Evolutionary conservation across 2,888 invertebrate species (phyloP).

Genomic region (Apamea monoglypha): DNA sequence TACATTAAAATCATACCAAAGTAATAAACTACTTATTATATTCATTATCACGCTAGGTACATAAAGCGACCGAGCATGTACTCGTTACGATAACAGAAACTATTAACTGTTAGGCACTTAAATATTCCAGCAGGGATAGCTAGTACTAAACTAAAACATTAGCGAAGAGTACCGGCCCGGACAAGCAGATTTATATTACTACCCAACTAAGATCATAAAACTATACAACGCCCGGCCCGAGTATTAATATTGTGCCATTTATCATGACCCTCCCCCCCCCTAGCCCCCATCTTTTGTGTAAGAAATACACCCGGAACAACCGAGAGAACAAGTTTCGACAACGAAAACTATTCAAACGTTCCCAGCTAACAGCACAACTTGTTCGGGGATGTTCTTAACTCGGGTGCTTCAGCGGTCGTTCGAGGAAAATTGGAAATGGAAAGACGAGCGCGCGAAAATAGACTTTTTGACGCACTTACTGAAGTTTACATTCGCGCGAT

Average conservation of each 20-base stretch:
- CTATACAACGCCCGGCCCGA: constrained; percentile 86
- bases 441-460: constrained; percentile 67
- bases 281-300: constrained; percentile 87
- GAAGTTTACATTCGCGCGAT: constrained; percentile 73
- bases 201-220: constrained; percentile 90
- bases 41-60: constrained; percentile 35
- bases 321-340: constrained; percentile 87
- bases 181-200: constrained; percentile 89
- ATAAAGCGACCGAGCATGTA: constrained; percentile 54
- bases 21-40: constrained; percentile 31
- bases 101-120: constrained; percentile 62
- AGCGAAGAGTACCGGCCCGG: constrained; percentile 78
- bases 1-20: constrained; percentile 43
- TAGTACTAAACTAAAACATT: constrained; percentile 76
- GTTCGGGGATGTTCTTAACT: constrained; percentile 88
- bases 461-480: constrained; percentile 65
- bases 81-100: constrained; percentile 58
- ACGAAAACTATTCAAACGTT: constrained; percentile 87
- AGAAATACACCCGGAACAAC: constrained; percentile 87
- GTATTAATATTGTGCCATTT: constrained; percentile 89
- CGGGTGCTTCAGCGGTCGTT: constrained; percentile 87
- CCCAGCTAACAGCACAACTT: constrained; percentile 88
- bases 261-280: constrained; percentile 84
- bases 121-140: constrained; percentile 64
- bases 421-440: constrained; percentile 88